Evolutionary conservation across 2,888 invertebrate species (phyloP).

Genomic region (Leptinotarsa juncta): DNA sequence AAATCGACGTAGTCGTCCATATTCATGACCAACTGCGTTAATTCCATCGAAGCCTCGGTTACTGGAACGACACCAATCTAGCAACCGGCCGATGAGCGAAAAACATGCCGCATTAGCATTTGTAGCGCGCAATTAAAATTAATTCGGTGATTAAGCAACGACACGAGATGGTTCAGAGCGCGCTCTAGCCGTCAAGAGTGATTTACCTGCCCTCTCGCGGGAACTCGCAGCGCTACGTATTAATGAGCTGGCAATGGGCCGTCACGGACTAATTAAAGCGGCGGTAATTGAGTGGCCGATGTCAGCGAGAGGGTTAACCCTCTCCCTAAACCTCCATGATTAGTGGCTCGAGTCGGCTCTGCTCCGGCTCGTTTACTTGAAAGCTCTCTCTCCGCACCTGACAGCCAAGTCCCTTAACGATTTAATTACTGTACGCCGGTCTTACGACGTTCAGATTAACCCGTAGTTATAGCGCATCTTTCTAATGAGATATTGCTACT

Average conservation of each 20-base stretch:
- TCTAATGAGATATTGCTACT: conserved; percentile 20
- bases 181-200: conserved; percentile 58
- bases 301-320: conserved; percentile 64
- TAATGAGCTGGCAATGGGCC: conserved; percentile 66
- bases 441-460: conserved; percentile 14
- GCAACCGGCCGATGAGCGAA: conserved; percentile 42
- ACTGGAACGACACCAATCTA: neutral
- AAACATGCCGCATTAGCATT: conserved; percentile 57
- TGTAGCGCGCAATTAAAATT: conserved; percentile 61
- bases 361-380: conserved; percentile 21
- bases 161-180: conserved; percentile 55
- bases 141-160: conserved; percentile 62
- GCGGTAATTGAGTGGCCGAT: conserved; percentile 65
- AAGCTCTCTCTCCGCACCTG: conserved; percentile 30
- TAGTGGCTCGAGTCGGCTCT: conserved; percentile 51
- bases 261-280: conserved; percentile 66
- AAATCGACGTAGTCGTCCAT: neutral
- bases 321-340: conserved; percentile 60
- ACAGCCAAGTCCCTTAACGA: conserved; percentile 37
- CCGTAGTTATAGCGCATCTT: conserved; percentile 28
- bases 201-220: conserved; percentile 64
- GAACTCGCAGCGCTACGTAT: conserved; percentile 58
- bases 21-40: neutral
- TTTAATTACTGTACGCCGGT: conserved; percentile 32
- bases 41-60: neutral